A percentile compares a stretch with the other conserved stretches of the same genome.
These are phyloP conservation scores for Centropristis striata DNA, from an alignment of 2,113 vertebrate genomes.

Conservation along the genomic window DNA sequence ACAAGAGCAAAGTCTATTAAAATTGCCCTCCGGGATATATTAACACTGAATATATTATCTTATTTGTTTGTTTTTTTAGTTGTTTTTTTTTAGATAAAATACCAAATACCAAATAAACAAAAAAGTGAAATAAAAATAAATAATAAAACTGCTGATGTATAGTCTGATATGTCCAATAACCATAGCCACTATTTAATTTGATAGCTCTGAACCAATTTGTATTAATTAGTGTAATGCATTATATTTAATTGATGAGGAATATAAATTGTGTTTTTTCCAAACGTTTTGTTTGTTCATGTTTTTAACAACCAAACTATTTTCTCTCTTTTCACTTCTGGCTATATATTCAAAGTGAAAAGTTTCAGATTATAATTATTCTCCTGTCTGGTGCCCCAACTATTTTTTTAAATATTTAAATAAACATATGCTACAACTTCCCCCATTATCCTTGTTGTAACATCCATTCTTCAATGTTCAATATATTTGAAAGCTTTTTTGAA, in stretches of 20 bases:
- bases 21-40: not conserved
- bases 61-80: not conserved
- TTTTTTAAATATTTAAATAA: not conserved
- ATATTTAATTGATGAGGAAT: not conserved
- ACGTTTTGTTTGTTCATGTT: not conserved
- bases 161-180: not conserved
- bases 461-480: not conserved
- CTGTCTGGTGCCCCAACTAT: not conserved
- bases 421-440: not conserved
- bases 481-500: not conserved
- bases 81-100: not conserved
- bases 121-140: too few relatives aligned
- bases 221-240: not conserved
- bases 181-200: not conserved
- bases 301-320: too few relatives aligned
- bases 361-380: not conserved
- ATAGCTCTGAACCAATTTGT: not conserved
- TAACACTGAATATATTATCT: constrained; percentile 21
- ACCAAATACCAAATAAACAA: too few relatives aligned
- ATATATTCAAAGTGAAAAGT: too few relatives aligned
- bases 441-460: not conserved
- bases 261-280: not conserved
- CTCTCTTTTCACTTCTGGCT: too few relatives aligned
- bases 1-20: too few relatives aligned
- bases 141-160: too few relatives aligned